Base-by-base conservation (phyloP, 2,888 invertebrate species). In the Byasa hedistus region DNA sequence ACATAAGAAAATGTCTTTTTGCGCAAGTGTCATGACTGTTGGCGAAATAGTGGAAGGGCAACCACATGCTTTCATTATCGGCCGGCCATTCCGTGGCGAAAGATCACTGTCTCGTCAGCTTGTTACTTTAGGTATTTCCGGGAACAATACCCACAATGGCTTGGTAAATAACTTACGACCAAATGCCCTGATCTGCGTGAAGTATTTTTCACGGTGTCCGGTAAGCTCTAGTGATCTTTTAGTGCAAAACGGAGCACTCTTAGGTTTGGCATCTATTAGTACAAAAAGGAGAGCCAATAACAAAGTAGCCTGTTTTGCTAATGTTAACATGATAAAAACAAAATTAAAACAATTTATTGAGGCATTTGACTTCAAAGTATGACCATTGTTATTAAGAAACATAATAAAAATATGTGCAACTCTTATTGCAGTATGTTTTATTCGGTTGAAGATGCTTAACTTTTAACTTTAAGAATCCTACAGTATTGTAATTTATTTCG, bases 161-260 rank as follows among this genome's bases (percentile, higher is more conserved):
- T 63, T 65, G 39, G 61, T 65, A 7, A 75, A 75, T 64, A 71
- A 75, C 66, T 63, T 82, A 48, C 76, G 78, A 62, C 51, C 69
- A 10, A 76, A 80, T 36, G 77, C 71, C 61, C 80, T 81, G 51
- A 79, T 89, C 61, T 85, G 89, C 65, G 87, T 85, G 19, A 80
- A 78, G 69, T 80, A 79, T 55, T 44, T 81, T 1, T 73, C 79
- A 2, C 79, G 75, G 2, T 91, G 91, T 69, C 85, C 88, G 0
- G 83, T 89, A 2, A 78, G 81, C 1, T 84, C 82, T 19, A 87
- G 91, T 1, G 91, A 91, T 66, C 73, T 91, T 22, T 71, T 91
- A 59, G 69, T 88, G 8, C 90, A 90, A 69, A 75, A 76, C 10
- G 81, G 75, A 0, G 64, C 68, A 1, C 69, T 90, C 15, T 82